Evolutionary conservation across 1,140 invertebrate genomes (phyloP), one percentile per base, ranked within the genome.

Genomic region (Drosophila bifasciata): DNA sequence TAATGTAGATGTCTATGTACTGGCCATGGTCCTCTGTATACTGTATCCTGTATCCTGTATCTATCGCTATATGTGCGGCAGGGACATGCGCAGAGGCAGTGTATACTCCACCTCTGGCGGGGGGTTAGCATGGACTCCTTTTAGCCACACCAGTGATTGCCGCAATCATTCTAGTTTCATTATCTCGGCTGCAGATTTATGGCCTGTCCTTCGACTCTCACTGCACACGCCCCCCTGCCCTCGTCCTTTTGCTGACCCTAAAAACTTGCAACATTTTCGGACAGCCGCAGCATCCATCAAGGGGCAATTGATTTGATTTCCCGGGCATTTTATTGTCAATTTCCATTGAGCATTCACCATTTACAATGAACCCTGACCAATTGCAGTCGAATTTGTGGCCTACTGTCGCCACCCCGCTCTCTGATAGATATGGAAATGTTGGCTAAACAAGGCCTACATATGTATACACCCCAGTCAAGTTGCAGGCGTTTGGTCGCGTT

Each of bases 121-220:
- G 43, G 6, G 25, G 2, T n/a, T n/a, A n/a, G n/a, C 16, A 17
- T 11, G 28, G 41, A 21, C 45, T 55, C 56, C 69, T 55, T 39
- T 68, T 75, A 51, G 76, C 89, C 89, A 89, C 89, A 90, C 89
- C 89, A 89, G 80, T 90, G 89, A 90, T 90, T 90, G 89, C 89
- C 50, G 84, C 89, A 90, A 90, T 90, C 89, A 90, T 90, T 90
- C 89, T 90, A 90, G 90, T 90, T 90, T 90, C 89, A 90, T 90
- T 90, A 90, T 76, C 85, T 89, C 50, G 50, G 72, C 79, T 67
- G 50, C 84, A 85, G 85, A 89, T 88, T 88, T 88, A 88, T 88
- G 23, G 61, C 57, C 66, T 41, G 25, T 57, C 53, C 64, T 40
- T 28, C 28, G 3, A 9, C 28, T 3, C 28, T 28, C 28, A 13